Evolutionary conservation across 1,140 invertebrate genomes (phyloP), one percentile per base, ranked within the genome.

Genomic region (Brachionus angularis): DNA sequence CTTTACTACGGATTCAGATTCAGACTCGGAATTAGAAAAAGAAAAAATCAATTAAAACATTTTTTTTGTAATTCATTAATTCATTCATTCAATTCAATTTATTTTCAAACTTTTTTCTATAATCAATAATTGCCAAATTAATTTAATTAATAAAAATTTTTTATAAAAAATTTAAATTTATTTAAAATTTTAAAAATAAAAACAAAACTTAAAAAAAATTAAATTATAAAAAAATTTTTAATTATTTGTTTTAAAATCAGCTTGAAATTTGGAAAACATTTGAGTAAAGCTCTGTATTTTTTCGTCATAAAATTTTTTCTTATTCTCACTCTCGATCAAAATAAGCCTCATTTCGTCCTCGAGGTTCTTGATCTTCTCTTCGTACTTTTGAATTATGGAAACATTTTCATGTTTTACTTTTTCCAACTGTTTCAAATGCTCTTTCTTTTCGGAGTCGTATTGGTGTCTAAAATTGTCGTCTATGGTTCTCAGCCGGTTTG

Each of bases 251-350:
- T 67, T 67, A 31, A 67, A 34, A 34, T 67, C 62, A 31, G 39
- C 18, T 46, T 67, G 62, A 33, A 67, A 67, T 67, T 50, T 46
- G 47, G 31, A 47, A 34, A 67, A 67, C 21, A 67, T 21, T 49
- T 67, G 39, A 3, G 62, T 47, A 50, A 67, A 50, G 33, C 42
- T 47, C 31, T 67, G 46, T 21, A 67, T 67, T 36, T 67, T 67
- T 18, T 67, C 62, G 33, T 67, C 62, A 50, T 67, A 67, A 23
- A 67, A 50, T 29, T 50, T 46, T 36, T 67, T 67, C 42, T 67
- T 67, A 31, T 67, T 67, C 25, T 50, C 47, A 14, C 42, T 21
- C 5, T 67, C 62, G 25, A 67, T 29, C 36, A 67, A 36, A 31
- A 67, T 46, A 8, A 12, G 25, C n/a, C 62, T 46, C 62, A 67